Evolutionary conservation across 2,797 vertebrate genomes (phyloP).

Genomic region (Vireo griseus): DNA sequence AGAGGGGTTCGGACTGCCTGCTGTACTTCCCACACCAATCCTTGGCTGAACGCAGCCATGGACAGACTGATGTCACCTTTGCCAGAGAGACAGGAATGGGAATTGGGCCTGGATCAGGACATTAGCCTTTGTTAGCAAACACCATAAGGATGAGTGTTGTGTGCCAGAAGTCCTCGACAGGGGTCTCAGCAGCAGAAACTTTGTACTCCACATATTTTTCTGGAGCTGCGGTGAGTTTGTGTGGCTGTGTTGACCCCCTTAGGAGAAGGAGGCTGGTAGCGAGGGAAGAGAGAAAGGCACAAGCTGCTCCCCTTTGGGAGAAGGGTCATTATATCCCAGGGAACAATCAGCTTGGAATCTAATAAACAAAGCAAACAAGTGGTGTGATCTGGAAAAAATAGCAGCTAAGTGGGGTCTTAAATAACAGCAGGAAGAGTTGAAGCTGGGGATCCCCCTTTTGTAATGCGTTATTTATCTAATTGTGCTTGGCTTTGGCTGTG

Average conservation of each 20-base stretch:
- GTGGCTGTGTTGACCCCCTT: fast-evolving
- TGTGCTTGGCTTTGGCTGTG: neutral
- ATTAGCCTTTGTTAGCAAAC: neutral
- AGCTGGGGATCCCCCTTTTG: neutral
- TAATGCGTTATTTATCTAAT: fast-evolving
- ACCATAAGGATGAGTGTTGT: fast-evolving
- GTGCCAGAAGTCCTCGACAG: neutral
- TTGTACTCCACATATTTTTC: fast-evolving
- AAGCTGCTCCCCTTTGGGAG: neutral
- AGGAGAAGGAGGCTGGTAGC: neutral
- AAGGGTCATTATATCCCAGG: neutral
- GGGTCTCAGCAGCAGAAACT: neutral
- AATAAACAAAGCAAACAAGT: neutral
- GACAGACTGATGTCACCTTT: neutral
- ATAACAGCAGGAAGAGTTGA: neutral
- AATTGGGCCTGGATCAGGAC: neutral
- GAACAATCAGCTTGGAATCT: neutral
- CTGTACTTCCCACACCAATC: fast-evolving
- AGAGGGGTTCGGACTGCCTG: neutral
- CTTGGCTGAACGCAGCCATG: neutral
- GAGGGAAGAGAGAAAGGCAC: neutral
- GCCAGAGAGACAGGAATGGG: neutral
- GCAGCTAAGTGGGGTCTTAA: neutral
- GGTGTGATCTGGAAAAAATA: neutral
- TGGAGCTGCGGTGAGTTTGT: neutral